These are phyloP conservation scores for Lanistes nyassanus DNA, from an alignment of 1,140 invertebrate species.

Conservation along the genomic window DNA sequence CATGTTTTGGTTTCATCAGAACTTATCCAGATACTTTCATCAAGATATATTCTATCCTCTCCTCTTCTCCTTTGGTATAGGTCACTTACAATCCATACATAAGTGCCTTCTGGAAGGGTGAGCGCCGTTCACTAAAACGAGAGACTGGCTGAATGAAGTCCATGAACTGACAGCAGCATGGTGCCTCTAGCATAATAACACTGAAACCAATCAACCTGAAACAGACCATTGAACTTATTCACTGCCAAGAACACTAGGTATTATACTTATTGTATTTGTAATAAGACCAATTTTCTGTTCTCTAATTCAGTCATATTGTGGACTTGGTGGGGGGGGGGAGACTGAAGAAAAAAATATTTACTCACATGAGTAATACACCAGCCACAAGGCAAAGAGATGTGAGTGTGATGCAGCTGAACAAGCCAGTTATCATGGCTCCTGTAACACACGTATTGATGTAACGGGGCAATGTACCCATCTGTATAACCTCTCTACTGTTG, in stretches of 20 bases:
- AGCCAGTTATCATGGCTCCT: conserved; percentile 90
- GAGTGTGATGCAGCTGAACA: conserved; percentile 81
- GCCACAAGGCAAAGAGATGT: conserved; percentile 79
- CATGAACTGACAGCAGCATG: conserved; percentile 93
- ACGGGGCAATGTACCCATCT: too few relatives aligned
- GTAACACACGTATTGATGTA: conserved; percentile 32
- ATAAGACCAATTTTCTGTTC: neutral
- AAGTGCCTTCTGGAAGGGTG: conserved; percentile 90
- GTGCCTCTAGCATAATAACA: conserved; percentile 88
- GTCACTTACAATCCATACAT: conserved; percentile 84
- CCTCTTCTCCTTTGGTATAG: too few relatives aligned
- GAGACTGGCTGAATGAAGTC: conserved; percentile 89
- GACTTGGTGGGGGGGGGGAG: too few relatives aligned
- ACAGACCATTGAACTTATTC: too few relatives aligned
- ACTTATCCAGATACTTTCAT: neutral
- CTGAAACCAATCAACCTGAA: conserved; percentile 82
- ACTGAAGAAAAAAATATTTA: conserved; percentile 27
- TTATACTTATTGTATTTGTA: neutral
- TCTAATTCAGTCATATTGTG: neutral
- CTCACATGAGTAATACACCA: conserved; percentile 88
- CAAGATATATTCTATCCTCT: too few relatives aligned
- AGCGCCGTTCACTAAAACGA: conserved; percentile 82
- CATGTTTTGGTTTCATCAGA: too few relatives aligned
- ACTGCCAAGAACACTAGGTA: conserved; percentile 6
- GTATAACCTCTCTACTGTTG: too few relatives aligned